Evolutionary conservation across 2,888 invertebrate species (phyloP), one percentile per base, ranked within the genome.

Genomic region (Dicyrtomina minuta): DNA sequence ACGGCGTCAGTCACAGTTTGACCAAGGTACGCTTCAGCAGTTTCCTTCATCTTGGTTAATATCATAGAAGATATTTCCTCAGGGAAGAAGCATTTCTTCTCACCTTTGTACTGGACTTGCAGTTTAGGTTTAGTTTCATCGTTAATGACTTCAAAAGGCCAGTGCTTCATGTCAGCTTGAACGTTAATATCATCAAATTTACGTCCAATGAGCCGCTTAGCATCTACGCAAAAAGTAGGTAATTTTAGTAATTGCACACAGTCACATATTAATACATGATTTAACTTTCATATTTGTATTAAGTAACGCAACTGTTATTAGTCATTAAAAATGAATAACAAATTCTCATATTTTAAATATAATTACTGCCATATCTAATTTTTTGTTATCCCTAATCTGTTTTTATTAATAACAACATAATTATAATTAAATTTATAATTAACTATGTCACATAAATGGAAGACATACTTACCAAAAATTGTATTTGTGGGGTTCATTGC

Each of bases 81-180:
- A 1, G 87, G 86, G 81, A 82, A 85, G 81, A 87, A 87, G 56
- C 83, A 83, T 81, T 88, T 88, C 65, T 78, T 80, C 79, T 88
- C 87, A 73, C 86, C 87, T 80, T 87, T 87, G 83, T 85, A 87
- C 41, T 75, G 73, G 22, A 77, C 77, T 61, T 72, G 68, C 10
- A 76, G 66, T 41, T 75, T 76, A 1, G 77, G 75, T 61, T 76
- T 77, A 64, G 90, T 89, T 73, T 86, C 86, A 81, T 90, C 90
- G 81, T 86, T 90, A 80, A 90, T 83, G 2, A 95, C 59, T 81
- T 90, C 90, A 81, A 96, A 96, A 61, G 96, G 95, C 90, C 94
- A 96, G 83, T 91, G 91, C 84, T 95, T 93, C 87, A 95, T 90
- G 82, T 96, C 96, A 62, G 88, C 88, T 84, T 96, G 96, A 67